phyloP scores from a whole-genome alignment of 2,797 vertebrate genomes.

The Peromyscus melanophrys region DNA sequence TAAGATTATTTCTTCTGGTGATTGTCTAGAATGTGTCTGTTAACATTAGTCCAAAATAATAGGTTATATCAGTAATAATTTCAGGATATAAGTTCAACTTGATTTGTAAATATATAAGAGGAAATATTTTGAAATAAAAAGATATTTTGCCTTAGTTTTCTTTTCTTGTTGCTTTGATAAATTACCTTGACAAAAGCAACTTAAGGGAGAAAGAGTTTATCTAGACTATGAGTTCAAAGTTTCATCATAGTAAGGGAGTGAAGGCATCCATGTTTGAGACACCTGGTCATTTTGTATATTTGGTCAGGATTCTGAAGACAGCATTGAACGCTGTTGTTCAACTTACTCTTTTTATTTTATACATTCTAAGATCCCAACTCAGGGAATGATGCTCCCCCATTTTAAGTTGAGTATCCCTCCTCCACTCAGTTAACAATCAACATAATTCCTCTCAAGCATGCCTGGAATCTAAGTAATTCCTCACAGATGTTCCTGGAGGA shows the following conservation, averaged over 20 bases:
- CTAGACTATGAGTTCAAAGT: background rate
- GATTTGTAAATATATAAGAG: constrained; percentile 31
- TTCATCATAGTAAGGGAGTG: background rate
- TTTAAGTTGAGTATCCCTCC: background rate
- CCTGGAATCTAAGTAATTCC: background rate
- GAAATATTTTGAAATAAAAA: constrained; percentile 9
- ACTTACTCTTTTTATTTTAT: background rate
- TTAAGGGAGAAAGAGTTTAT: background rate
- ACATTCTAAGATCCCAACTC: no score
- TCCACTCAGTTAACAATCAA: background rate
- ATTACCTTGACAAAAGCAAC: background rate
- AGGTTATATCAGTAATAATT: background rate
- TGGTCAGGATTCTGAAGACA: background rate
- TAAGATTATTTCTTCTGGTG: constrained; percentile 22
- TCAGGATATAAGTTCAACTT: background rate
- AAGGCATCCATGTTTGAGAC: background rate
- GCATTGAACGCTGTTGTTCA: background rate
- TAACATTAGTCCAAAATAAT: background rate
- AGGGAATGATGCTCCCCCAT: background rate
- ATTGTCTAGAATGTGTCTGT: constrained; percentile 6
- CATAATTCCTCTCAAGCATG: background rate
- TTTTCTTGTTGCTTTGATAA: background rate
- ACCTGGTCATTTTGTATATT: background rate
- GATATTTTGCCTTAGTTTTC: background rate
- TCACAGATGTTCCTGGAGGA: background rate